A percentile compares a stretch with the other conserved stretches of the same genome.
phyloP scores from a whole-genome alignment of 2,113 vertebrate species.

The Hippocampus guttulatus region DNA sequence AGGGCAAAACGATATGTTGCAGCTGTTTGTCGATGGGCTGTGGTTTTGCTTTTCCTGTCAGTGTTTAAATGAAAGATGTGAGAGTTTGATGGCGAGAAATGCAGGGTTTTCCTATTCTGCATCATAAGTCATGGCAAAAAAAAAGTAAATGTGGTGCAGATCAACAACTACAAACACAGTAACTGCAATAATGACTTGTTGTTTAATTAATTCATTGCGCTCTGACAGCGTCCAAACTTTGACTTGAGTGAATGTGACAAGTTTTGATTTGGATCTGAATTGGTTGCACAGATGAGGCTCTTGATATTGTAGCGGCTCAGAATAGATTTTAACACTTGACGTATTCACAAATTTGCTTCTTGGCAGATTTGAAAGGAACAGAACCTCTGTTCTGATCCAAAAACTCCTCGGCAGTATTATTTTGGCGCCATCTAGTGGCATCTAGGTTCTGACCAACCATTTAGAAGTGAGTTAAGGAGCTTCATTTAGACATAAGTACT shows the following conservation, averaged over 20 bases:
- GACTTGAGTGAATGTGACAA: not conserved
- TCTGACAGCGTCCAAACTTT: not conserved
- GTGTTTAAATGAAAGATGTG: conserved; percentile 14
- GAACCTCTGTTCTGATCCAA: no score
- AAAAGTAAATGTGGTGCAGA: conserved; percentile 3
- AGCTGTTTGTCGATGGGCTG: not conserved
- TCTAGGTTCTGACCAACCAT: no score
- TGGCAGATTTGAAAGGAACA: not conserved
- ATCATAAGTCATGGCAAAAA: conserved; percentile 16
- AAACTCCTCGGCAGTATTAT: no score
- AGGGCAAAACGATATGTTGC: not conserved
- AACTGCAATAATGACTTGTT: not conserved
- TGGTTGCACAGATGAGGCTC: not conserved
- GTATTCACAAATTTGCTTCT: not conserved
- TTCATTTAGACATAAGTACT: not conserved
- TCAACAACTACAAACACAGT: not conserved
- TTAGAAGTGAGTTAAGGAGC: not conserved
- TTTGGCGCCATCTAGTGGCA: no score
- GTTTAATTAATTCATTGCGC: not conserved
- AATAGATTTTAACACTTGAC: not conserved
- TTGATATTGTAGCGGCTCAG: not conserved
- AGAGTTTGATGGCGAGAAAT: not conserved
- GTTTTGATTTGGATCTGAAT: not conserved
- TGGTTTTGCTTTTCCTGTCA: conserved; percentile 8
- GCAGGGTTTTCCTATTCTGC: conserved; percentile 15